Percentiles rank a stretch among this genome's conserved stretches.
These are phyloP conservation scores for Solenodon paradoxus DNA, from an alignment of 2,113 vertebrate genomes.

Conservation along the genomic window DNA sequence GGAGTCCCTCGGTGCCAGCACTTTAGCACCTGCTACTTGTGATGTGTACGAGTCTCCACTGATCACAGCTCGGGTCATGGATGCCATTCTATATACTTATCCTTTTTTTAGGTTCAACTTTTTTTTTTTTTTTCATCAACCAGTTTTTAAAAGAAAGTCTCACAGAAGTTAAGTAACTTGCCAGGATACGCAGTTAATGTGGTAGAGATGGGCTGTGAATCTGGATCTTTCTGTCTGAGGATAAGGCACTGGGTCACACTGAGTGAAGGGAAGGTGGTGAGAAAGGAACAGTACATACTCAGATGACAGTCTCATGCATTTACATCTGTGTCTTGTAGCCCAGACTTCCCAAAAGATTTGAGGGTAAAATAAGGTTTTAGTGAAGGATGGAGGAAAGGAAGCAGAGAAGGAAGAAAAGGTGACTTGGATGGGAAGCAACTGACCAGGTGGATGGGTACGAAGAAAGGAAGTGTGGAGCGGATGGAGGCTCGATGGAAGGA, in stretches of 20 bases:
- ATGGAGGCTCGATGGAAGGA: background rate
- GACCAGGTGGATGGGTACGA: background rate
- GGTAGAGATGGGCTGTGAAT: background rate
- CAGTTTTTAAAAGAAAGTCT: background rate
- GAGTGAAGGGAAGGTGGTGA: background rate
- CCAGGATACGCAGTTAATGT: background rate
- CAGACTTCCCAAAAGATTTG: background rate
- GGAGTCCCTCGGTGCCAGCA: too few species aligned
- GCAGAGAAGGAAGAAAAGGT: background rate
- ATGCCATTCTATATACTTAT: background rate
- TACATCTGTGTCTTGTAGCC: background rate
- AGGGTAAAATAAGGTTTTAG: background rate
- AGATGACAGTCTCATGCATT: background rate
- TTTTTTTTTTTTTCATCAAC: background rate
- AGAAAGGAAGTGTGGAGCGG: background rate
- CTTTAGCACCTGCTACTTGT: background rate
- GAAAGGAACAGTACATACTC: background rate
- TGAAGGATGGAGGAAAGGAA: too few species aligned
- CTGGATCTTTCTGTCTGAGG: background rate
- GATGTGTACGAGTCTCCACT: background rate
- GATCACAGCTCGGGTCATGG: background rate
- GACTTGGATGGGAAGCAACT: background rate
- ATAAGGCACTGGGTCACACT: background rate
- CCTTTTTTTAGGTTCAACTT: background rate
- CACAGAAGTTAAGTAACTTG: background rate